phyloP scores from a whole-genome alignment of 1,140 invertebrate genomes.

The Cyclargus thomasi region DNA sequence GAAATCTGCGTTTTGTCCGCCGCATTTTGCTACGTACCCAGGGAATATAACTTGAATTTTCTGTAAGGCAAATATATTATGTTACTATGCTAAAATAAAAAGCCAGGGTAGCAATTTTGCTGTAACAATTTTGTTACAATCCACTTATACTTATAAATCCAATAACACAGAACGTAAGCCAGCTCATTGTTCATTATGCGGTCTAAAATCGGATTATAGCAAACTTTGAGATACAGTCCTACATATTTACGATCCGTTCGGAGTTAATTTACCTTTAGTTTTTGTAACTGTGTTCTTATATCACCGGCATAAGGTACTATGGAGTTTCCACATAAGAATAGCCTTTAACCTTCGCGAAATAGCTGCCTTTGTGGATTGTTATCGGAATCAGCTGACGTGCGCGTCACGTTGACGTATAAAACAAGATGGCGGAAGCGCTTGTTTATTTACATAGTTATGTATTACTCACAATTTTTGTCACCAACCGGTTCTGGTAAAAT shows the following conservation, averaged over 20 bases:
- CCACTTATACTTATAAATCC: conserved; percentile 22
- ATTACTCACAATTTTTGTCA: conserved; percentile 28
- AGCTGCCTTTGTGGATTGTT: conserved; percentile 30
- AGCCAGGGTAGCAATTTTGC: neutral
- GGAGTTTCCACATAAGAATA: neutral
- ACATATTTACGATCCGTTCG: neutral
- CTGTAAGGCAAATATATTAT: too few relatives aligned
- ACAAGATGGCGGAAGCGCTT: conserved; percentile 51
- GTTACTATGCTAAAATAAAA: too few relatives aligned
- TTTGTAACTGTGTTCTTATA: too few relatives aligned
- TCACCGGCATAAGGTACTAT: too few relatives aligned
- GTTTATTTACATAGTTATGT: conserved; percentile 50
- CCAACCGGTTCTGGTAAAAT: conserved; percentile 1
- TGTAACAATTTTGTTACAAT: neutral
- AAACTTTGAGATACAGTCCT: conserved; percentile 6
- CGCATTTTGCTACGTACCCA: too few relatives aligned
- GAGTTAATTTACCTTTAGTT: too few relatives aligned
- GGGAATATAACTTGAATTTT: too few relatives aligned
- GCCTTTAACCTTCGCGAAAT: conserved; percentile 32
- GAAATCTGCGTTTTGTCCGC: too few relatives aligned
- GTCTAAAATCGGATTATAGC: conserved; percentile 31
- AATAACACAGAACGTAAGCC: conserved; percentile 28
- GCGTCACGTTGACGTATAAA: conserved; percentile 56
- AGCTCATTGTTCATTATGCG: conserved; percentile 36
- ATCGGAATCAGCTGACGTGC: conserved; percentile 56